Evolutionary conservation across 2,113 vertebrate genomes (phyloP).

Genomic region (Paratilapia polleni): DNA sequence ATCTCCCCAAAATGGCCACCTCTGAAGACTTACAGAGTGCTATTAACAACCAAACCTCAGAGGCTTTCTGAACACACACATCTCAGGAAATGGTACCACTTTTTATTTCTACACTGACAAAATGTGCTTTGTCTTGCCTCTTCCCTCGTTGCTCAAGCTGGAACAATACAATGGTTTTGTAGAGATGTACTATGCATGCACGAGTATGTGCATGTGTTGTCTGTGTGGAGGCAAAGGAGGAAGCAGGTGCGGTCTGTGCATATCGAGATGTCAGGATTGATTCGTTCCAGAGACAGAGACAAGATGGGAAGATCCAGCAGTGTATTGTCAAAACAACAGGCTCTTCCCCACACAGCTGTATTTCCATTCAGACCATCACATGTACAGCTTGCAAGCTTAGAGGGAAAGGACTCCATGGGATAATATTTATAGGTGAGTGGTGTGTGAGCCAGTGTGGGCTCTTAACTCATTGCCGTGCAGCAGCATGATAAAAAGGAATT

Average conservation of each 20-base stretch:
- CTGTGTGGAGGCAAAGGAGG: constrained; percentile 36
- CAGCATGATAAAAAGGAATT: constrained; percentile 46
- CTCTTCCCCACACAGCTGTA: constrained; percentile 81
- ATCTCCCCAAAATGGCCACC: constrained; percentile 45
- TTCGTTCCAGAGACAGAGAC: constrained; percentile 76
- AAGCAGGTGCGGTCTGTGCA: constrained; percentile 58
- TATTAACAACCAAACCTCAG: constrained; percentile 48
- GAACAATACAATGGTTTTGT: not conserved
- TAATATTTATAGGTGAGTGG: constrained; percentile 28
- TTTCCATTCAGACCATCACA: constrained; percentile 78
- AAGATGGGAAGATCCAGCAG: constrained; percentile 79
- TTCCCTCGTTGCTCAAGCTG: constrained; percentile 1
- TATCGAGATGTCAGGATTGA: constrained; percentile 63
- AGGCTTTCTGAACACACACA: constrained; percentile 55
- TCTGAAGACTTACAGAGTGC: constrained; percentile 52
- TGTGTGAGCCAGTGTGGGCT: constrained; percentile 41
- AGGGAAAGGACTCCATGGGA: constrained; percentile 14
- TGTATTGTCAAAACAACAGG: constrained; percentile 80
- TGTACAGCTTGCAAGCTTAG: constrained; percentile 69
- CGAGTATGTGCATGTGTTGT: not conserved
- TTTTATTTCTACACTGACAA: constrained; percentile 27
- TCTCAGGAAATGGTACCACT: constrained; percentile 35
- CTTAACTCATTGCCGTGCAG: constrained; percentile 59
- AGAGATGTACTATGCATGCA: not conserved
- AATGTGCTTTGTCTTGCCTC: constrained; percentile 48